Evolutionary conservation across 2,113 vertebrate species (phyloP), one percentile per base, ranked within the genome.

Genomic region (Campylomormyrus tamandua): DNA sequence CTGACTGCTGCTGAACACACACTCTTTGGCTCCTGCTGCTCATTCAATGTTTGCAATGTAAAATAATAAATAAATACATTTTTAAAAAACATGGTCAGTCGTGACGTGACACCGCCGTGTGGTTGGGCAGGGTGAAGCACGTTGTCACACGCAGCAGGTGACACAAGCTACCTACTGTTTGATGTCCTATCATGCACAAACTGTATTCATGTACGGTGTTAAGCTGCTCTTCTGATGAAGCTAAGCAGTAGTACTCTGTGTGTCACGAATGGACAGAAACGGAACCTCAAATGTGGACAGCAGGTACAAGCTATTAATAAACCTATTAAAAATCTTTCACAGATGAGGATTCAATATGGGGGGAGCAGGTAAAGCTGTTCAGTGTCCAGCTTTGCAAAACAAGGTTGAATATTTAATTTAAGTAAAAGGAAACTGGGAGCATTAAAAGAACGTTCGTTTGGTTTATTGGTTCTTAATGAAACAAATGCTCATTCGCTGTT

Each of bases 1-100:
- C 93, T 92, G 96, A 93, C 96, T 97, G 97, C 97, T 98, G 97
- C 97, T 97, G 96, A 95, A 93, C 90, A 91, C 91, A 93, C 91
- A 94, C 93, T 92, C 93, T 92, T 92, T 90, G 95, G 96, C 96
- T 95, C 96, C 91, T 95, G 96, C 96, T 97, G 96, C 96, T 96
- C 96, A 92, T 2, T 94, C 93, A 94, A 93, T 94, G 95, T 96
- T 97, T 42, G 90, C 95, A 83, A 97, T 97, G 95, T 96, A 95
- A 93, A 96, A 95, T 85, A 80, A 62, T 96, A 96, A 95, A 96
- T 94, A 96, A 96, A 96, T 96, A 95, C 96, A 96, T 95, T 96
- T 96, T 90, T 90, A 90, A 91, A 90, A 88, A 90, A 90, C 24
- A 8, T 19, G 15, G 13, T 31, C 1, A 31, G 35, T 49, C 9